Evolutionary conservation across 2,888 invertebrate species (phyloP).

Genomic region (Scaptomyza caliginosa): DNA sequence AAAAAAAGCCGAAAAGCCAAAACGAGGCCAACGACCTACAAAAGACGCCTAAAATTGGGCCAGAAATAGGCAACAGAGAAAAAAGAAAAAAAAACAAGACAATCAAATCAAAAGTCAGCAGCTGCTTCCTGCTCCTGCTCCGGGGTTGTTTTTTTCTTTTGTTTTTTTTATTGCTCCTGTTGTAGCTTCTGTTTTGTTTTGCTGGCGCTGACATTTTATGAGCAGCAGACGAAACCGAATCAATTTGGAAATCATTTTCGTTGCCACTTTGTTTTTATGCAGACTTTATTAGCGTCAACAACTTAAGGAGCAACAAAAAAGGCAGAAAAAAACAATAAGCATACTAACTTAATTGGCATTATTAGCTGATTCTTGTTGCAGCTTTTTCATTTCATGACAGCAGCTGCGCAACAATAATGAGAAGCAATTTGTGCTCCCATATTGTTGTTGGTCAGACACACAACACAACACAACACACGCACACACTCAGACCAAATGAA

Average conservation of each 20-base stretch:
- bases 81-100: background rate
- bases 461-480: background rate
- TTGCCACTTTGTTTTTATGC: conserved; percentile 21
- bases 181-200: conserved; percentile 13
- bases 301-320: background rate
- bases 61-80: conserved; percentile 66
- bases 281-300: conserved; percentile 66
- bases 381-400: conserved; percentile 24
- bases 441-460: conserved; percentile 3
- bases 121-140: conserved; percentile 45
- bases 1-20: conserved; percentile 13
- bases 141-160: no score
- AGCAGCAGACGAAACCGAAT: conserved; percentile 39
- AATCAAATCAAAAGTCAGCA: conserved; percentile 23
- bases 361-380: conserved; percentile 54
- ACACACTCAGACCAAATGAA: conserved; percentile 1
- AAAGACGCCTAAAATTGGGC: conserved; percentile 41
- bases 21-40: conserved; percentile 65
- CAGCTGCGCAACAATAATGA: conserved; percentile 70
- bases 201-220: conserved; percentile 52
- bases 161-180: background rate
- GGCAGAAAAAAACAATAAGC: conserved; percentile 49
- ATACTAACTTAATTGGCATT: conserved; percentile 72
- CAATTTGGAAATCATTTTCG: conserved; percentile 56
- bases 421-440: conserved; percentile 49